These are phyloP conservation scores for Spilosoma lubricipeda DNA, from an alignment of 2,888 invertebrate species.

Conservation along the genomic window DNA sequence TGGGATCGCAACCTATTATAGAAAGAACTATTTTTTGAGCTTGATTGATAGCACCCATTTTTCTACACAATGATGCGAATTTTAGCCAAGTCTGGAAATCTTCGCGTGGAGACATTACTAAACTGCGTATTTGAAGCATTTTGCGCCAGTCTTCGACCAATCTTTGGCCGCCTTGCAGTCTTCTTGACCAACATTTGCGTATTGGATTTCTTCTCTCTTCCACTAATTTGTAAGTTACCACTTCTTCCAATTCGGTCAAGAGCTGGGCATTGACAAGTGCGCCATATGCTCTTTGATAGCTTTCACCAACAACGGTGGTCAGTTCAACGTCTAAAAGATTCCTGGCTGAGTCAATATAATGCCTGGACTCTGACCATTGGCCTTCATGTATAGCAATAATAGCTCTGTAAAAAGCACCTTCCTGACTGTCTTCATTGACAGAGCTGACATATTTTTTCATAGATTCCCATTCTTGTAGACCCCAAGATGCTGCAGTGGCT, in stretches of 20 bases:
- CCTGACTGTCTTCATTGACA: slow-evolving; percentile 96
- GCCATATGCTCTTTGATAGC: slow-evolving; percentile 97
- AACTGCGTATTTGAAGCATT: slow-evolving; percentile 97
- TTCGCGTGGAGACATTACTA: slow-evolving; percentile 96
- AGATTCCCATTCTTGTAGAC: slow-evolving; percentile 96
- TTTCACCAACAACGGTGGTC: slow-evolving; percentile 98
- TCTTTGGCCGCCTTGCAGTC: slow-evolving; percentile 97
- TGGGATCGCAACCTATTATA: slow-evolving; percentile 92
- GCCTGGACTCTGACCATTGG: slow-evolving; percentile 89
- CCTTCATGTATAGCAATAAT: slow-evolving; percentile 95
- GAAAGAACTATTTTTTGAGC: slow-evolving; percentile 97
- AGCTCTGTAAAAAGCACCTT: slow-evolving; percentile 98
- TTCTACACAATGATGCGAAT: slow-evolving; percentile 98
- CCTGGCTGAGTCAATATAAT: slow-evolving; percentile 96
- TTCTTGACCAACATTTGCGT: slow-evolving; percentile 96
- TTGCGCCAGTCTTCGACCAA: slow-evolving; percentile 99
- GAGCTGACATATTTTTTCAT: slow-evolving; percentile 96
- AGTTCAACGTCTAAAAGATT: slow-evolving; percentile 97
- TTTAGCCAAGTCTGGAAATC: slow-evolving; percentile 98
- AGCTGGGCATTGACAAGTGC: slow-evolving; percentile 99
- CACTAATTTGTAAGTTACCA: slow-evolving; percentile 98
- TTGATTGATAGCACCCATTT: slow-evolving; percentile 94
- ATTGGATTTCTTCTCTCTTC: slow-evolving; percentile 94
- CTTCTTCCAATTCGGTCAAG: slow-evolving; percentile 98
- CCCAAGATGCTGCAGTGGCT: slow-evolving; percentile 98